Conservation (phyloP, 2,797 vertebrate species). For the Megaceryle alcyon region DNA sequence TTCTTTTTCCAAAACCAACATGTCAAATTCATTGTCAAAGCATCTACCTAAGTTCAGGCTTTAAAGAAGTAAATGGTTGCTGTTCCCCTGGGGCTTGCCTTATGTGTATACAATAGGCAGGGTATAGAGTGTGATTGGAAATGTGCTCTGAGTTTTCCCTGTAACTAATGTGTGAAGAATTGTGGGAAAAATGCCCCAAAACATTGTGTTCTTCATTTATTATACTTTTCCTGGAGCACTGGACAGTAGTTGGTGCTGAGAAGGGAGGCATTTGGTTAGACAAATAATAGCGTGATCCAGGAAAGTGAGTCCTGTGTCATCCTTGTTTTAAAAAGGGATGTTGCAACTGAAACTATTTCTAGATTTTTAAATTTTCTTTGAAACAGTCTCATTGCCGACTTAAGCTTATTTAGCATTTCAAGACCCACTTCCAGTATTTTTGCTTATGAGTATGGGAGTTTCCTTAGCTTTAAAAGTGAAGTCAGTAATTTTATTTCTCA, state of each 20-base stretch:
- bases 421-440: not conserved
- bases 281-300: not conserved
- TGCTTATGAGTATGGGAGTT: not conserved
- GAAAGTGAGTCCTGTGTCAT: not conserved
- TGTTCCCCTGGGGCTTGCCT: not conserved
- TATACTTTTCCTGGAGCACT: not conserved
- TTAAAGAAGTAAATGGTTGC: not conserved
- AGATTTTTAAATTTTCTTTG: not conserved
- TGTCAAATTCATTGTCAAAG: not conserved
- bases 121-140: not conserved
- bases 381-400: not conserved
- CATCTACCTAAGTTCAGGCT: not conserved
- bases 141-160: not conserved
- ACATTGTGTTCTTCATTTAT: not conserved
- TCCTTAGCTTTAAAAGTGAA: not conserved
- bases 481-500: conserved; percentile 26
- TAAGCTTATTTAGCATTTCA: not conserved
- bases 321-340: not conserved
- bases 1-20: not conserved
- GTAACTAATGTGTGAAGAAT: not conserved
- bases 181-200: not conserved
- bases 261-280: not conserved
- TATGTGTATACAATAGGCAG: not conserved
- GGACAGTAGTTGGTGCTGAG: not conserved
- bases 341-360: not conserved